Evolutionary conservation across 2,113 vertebrate genomes (phyloP), one percentile per base, ranked within the genome.

Genomic region (Indicator maculatus): DNA sequence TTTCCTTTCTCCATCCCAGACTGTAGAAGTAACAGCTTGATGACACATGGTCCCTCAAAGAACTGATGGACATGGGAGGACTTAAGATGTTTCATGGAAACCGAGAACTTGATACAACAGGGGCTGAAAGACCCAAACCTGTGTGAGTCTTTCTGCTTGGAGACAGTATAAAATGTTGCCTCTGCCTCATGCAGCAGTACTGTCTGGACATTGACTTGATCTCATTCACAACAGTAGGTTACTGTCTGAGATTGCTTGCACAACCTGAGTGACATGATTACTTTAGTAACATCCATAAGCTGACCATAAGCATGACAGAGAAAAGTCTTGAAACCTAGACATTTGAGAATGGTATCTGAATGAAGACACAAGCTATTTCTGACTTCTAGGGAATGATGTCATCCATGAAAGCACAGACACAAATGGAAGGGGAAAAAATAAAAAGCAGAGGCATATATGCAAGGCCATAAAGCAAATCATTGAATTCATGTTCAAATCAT

Each of bases 361-460:
- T 5, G 56, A 60, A 91, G 90, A 86, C 39, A 44, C 2, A 82
- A 82, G 3, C 16, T 6, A 26, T 60, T 76, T 71, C 39, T 73
- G 39, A 53, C 65, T 92, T 83, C 73, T 52, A 81, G 16, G 30
- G 28, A 83, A 86, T 36, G 7, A 11, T 64, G 10, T 44, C 33
- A 75, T 24, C 33, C 0, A 1, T 31, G 8, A 67, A 85, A 39
- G 8, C 0, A 4, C 23, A 55, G 6, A 30, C 0, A 2, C 31
- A 64, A 73, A 67, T 8, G 4, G 24, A 86, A 36, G 20, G 15
- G 16, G 77, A 69, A 12, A 15, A 2, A 31, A 21, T 78, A 60
- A 60, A 78, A 86, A 33, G 3, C 16, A 16, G 1, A 44, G 14
- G 12, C 5, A 23, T 16, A 90, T 8, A 24, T 24, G 23, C 17